Evolutionary conservation across 1,140 invertebrate genomes (phyloP).

Genomic region (Neodiprion virginianus): DNA sequence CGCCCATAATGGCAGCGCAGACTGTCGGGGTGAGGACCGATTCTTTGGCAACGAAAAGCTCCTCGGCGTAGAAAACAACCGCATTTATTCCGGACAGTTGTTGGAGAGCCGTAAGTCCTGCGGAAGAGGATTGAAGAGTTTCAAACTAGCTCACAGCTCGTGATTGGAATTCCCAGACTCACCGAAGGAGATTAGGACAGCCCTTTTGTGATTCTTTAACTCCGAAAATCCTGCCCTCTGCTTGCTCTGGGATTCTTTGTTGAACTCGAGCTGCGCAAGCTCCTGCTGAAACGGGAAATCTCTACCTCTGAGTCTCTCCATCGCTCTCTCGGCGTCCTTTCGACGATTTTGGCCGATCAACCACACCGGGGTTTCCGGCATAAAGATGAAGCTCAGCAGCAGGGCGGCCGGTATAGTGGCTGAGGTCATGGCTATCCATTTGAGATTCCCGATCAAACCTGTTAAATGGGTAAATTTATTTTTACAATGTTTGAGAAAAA

Average conservation of each 20-base stretch:
- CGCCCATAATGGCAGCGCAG: slow-evolving; percentile 60
- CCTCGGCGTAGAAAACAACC: slow-evolving; percentile 68
- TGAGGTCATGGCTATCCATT: slow-evolving; percentile 30
- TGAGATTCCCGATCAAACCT: slow-evolving; percentile 32
- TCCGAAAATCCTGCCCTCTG: slow-evolving; percentile 57
- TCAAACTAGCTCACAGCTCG: no score
- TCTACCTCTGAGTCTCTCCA: slow-evolving; percentile 30
- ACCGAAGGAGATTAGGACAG: slow-evolving; percentile 63
- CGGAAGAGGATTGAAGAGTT: slow-evolving; percentile 44
- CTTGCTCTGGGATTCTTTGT: slow-evolving; percentile 49
- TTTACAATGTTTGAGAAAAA: no score
- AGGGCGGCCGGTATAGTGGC: slow-evolving; percentile 30
- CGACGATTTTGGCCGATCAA: slow-evolving; percentile 58
- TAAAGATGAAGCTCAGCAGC: slow-evolving; percentile 32
- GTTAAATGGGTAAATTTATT: not conserved
- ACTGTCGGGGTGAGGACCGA: slow-evolving; percentile 39
- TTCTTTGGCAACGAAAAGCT: slow-evolving; percentile 58
- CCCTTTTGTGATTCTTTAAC: slow-evolving; percentile 57
- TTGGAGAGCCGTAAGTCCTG: slow-evolving; percentile 74
- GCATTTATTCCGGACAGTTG: slow-evolving; percentile 70
- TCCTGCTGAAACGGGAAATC: slow-evolving; percentile 27
- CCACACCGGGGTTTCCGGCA: slow-evolving; percentile 41
- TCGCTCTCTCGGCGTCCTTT: slow-evolving; percentile 31
- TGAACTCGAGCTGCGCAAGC: slow-evolving; percentile 40
- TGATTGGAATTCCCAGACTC: slow-evolving; percentile 10